These are phyloP conservation scores for Trichosurus vulpecula DNA, from an alignment of 2,797 vertebrate species.

Conservation along the genomic window DNA sequence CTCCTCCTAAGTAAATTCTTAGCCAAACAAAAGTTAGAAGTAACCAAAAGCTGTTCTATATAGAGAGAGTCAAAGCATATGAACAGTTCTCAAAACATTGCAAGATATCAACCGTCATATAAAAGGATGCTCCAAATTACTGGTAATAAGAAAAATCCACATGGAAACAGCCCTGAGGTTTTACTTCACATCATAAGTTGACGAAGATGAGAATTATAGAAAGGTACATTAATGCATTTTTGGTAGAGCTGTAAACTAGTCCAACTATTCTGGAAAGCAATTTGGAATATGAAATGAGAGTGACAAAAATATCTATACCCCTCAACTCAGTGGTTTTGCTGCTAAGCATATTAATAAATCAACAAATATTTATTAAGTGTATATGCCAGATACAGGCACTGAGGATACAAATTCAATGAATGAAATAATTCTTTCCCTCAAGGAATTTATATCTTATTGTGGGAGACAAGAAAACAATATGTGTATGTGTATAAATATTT, in stretches of 20 bases:
- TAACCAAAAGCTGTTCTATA: neutral
- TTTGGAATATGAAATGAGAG: neutral
- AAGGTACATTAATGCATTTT: neutral
- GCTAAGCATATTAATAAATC: neutral
- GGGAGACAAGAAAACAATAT: neutral
- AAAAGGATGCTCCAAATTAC: neutral
- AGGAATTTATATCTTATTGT: neutral
- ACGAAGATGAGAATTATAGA: neutral
- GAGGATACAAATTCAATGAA: neutral
- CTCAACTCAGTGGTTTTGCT: neutral
- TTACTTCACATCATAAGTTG: neutral
- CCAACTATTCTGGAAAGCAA: neutral
- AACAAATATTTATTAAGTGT: neutral
- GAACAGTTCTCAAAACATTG: neutral
- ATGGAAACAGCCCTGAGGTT: neutral
- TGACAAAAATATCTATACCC: neutral
- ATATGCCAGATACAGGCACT: neutral
- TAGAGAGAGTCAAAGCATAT: neutral
- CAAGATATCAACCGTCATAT: neutral
- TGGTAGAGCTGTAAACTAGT: neutral
- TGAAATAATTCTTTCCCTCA: neutral
- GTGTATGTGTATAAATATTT: neutral
- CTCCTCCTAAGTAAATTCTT: neutral
- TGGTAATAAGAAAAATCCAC: neutral
- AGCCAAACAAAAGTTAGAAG: neutral